These are phyloP conservation scores for Diphyllodes magnificus DNA, from an alignment of 2,113 vertebrate species.

Conservation along the genomic window DNA sequence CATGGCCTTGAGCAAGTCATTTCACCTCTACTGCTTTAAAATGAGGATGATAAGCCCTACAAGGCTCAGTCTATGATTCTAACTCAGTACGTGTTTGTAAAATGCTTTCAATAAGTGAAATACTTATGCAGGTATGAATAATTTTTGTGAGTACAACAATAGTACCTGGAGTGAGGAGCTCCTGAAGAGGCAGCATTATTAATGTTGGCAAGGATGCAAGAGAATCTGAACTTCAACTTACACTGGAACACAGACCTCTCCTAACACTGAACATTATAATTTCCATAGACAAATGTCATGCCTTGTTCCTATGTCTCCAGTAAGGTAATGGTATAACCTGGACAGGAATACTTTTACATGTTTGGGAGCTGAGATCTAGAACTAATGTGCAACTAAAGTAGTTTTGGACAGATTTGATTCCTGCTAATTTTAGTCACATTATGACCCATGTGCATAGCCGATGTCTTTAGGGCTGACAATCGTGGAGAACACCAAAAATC, in stretches of 20 bases:
- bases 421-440: not conserved
- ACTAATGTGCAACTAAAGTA: not conserved
- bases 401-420: not conserved
- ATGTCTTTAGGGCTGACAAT: not conserved
- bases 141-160: not conserved
- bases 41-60: constrained; percentile 38
- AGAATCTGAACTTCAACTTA: not conserved
- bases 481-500: not conserved
- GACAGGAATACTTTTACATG: not conserved
- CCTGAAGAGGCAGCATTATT: not conserved
- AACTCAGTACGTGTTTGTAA: not conserved
- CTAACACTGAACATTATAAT: not conserved
- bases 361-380: not conserved
- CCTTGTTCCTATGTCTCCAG: not conserved
- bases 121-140: not conserved
- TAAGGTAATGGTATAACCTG: not conserved
- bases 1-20: constrained; percentile 42
- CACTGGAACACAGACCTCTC: not conserved
- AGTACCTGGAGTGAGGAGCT: not conserved
- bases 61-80: constrained; percentile 18
- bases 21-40: constrained; percentile 38
- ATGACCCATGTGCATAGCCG: not conserved
- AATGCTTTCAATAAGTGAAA: constrained; percentile 2
- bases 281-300: not conserved
- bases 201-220: not conserved